Percentiles rank a stretch among this genome's conserved stretches.
phyloP scores from a whole-genome alignment of 1,140 invertebrate genomes.

The Trichonephila clavipes region DNA sequence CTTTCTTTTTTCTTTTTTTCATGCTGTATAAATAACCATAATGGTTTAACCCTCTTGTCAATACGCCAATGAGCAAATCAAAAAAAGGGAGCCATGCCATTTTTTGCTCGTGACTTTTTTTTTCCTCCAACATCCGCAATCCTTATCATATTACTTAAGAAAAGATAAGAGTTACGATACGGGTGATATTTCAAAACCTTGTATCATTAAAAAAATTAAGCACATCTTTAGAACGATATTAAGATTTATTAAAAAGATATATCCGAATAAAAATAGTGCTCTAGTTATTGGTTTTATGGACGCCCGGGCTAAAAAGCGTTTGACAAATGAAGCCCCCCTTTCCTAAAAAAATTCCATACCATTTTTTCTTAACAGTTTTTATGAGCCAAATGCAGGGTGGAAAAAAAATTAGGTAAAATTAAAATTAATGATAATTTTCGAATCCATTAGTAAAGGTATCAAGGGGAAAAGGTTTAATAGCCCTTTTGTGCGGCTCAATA shows the following conservation, averaged over 20 bases:
- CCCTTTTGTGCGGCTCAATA: conserved; percentile 71
- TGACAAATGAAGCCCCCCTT: conserved; percentile 49
- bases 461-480: conserved; percentile 69
- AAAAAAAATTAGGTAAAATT: conserved; percentile 67
- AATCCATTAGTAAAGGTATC: conserved; percentile 68
- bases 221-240: conserved; percentile 60
- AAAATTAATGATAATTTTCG: conserved; percentile 76
- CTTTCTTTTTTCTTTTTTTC: background rate
- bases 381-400: background rate
- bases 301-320: conserved; percentile 55
- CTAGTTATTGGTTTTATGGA: conserved; percentile 69
- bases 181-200: conserved; percentile 59
- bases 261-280: conserved; percentile 43
- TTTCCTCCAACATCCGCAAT: background rate
- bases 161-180: conserved; percentile 39
- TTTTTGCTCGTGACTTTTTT: background rate
- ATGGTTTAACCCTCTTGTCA: conserved; percentile 36
- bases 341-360: conserved; percentile 23
- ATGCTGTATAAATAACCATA: conserved; percentile 24
- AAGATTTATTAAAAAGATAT: conserved; percentile 75
- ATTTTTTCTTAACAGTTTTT: conserved; percentile 67
- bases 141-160: conserved; percentile 58
- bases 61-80: conserved; percentile 24
- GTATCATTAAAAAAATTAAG: conserved; percentile 68
- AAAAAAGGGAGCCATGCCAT: background rate